Base-by-base conservation (phyloP, 2,888 invertebrate species). In the Tetragnatha montana region DNA sequence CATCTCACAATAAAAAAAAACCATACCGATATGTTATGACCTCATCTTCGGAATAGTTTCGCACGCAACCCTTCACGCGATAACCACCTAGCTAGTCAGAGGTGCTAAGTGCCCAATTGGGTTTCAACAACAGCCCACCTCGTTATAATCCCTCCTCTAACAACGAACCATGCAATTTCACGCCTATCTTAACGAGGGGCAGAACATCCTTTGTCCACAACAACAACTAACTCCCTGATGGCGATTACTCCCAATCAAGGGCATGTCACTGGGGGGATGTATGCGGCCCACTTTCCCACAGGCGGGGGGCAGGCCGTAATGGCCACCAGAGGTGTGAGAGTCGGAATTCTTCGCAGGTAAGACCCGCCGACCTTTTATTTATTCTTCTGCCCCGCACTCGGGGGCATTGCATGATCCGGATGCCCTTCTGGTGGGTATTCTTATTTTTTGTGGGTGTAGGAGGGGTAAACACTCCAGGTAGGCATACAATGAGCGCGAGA, bases 281-380 rank as follows among this genome's bases (percentile, higher is more conserved):
- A 35, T 74, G 12, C 60, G n/a, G 69, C 80, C 85, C 85, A 76
- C 60, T 86, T 86, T 79, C 85, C 80, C 81, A 81, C 35, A 47
- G 51, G 87, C 74, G 81, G 87, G 86, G 73, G 69, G 69, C 49
- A 81, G n/a, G 12, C 6, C 35, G 71, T 86, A 86, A 86, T 86
- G 79, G 78, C 82, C 49, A 68, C 81, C 51, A 50, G 81, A 87
- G 87, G 87, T 87, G 35, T 35, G 87, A 22, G 87, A 85, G 79
- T 70, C 50, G 85, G 76, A 71, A 87, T 87, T 87, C 87, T 87
- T 87, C 75, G 71, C 76, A 75, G 76, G 50, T 76, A 81, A 35
- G 76, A 75, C 87, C 49, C 74, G 35, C 70, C 50, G 81, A 81
- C 81, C 81, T 87, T 87, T 87, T 87, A 87, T 87, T 87, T 87